Percentiles rank a stretch among this genome's conserved stretches.
Evolutionary conservation across 2,113 vertebrate genomes (phyloP).

Genomic region (Microtus richardsoni): DNA sequence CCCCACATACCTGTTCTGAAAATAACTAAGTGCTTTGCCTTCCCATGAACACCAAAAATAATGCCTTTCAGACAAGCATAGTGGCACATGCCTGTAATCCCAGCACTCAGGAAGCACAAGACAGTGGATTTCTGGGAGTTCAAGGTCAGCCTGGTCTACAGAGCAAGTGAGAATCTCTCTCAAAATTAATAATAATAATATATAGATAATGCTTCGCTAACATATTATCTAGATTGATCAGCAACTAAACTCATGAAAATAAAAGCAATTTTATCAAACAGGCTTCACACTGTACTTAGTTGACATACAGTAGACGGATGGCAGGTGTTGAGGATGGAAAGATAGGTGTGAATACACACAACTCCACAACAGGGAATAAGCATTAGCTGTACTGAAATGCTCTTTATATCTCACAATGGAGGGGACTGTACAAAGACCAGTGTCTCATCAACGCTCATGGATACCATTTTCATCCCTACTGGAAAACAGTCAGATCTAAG

Average conservation of each 20-base stretch:
- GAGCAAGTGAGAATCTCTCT: background rate
- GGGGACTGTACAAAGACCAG: background rate
- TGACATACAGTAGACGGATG: background rate
- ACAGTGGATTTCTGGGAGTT: background rate
- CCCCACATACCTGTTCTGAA: constrained; percentile 39
- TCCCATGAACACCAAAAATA: constrained; percentile 53
- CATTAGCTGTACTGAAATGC: background rate
- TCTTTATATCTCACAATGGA: background rate
- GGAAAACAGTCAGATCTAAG: constrained; percentile 32
- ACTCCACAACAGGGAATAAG: background rate
- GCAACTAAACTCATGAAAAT: constrained; percentile 33
- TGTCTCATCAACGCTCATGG: background rate
- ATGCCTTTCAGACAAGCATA: background rate
- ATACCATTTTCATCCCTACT: constrained; percentile 30
- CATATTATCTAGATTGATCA: background rate
- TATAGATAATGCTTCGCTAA: constrained; percentile 20
- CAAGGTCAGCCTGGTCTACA: background rate
- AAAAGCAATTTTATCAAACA: constrained; percentile 11
- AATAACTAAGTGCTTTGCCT: constrained; percentile 45
- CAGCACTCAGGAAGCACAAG: background rate
- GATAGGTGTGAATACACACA: background rate
- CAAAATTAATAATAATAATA: background rate
- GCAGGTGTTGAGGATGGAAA: background rate
- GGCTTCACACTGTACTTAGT: background rate
- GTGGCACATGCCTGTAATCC: background rate